Evolutionary conservation across 2,113 vertebrate species (phyloP).

Genomic region (Camelus bactrianus): DNA sequence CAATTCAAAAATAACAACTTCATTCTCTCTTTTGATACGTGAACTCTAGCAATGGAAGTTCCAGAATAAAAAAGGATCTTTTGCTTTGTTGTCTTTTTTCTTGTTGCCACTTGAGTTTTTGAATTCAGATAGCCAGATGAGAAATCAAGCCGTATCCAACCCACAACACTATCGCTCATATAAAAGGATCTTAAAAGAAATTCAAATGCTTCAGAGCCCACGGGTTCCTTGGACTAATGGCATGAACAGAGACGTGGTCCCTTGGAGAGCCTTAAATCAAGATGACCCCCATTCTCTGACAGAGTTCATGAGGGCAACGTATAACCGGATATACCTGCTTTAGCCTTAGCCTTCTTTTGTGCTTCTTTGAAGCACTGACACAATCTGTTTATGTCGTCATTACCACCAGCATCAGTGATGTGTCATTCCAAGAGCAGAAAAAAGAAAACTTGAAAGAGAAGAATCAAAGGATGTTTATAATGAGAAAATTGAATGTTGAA

Average conservation of each 20-base stretch:
- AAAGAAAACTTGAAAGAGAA: slow-evolving; percentile 28
- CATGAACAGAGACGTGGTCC: background rate
- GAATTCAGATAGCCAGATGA: slow-evolving; percentile 64
- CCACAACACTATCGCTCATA: background rate
- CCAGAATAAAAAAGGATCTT: background rate
- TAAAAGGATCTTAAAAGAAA: slow-evolving; percentile 21
- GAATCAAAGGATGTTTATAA: slow-evolving; percentile 70
- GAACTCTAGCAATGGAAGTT: background rate
- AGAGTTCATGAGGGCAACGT: background rate
- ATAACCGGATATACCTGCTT: background rate
- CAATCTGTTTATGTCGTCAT: background rate
- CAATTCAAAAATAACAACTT: background rate
- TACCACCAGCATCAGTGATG: background rate
- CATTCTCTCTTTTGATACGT: slow-evolving; percentile 49
- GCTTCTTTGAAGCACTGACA: background rate
- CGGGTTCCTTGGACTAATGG: background rate
- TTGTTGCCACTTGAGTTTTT: slow-evolving; percentile 2
- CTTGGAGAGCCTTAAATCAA: background rate
- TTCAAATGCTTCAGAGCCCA: background rate
- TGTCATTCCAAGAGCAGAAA: slow-evolving; percentile 20
- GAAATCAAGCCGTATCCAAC: slow-evolving; percentile 16
- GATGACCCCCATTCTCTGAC: background rate
- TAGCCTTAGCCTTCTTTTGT: background rate
- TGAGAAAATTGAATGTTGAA: slow-evolving; percentile 68
- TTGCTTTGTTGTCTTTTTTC: background rate